Conservation (phyloP, 1,140 invertebrate genomes). For the Solenopsis fugax region DNA sequence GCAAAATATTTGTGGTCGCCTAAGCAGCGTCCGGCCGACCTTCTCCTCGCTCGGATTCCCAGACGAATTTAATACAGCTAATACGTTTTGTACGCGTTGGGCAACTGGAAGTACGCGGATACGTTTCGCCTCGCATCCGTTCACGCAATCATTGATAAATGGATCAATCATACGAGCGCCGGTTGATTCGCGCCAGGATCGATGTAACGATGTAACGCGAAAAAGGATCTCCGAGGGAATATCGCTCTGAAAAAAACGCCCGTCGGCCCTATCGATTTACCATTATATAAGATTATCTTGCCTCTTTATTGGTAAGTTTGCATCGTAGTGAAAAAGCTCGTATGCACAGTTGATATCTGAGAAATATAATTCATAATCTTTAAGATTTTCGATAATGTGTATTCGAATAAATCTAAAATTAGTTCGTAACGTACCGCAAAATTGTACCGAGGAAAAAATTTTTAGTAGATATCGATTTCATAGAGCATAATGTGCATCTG, state of each 20-base stretch:
- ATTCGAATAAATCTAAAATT: neutral
- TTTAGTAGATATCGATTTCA: neutral
- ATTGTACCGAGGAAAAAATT: neutral
- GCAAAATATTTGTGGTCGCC: slow-evolving; percentile 30
- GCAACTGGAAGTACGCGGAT: slow-evolving; percentile 37
- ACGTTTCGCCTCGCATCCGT: slow-evolving; percentile 45
- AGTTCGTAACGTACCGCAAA: slow-evolving; percentile 2
- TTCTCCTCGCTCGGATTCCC: slow-evolving; percentile 35
- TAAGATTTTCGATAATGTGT: neutral
- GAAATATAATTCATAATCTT: neutral
- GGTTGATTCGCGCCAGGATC: slow-evolving; percentile 44
- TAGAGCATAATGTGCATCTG: neutral
- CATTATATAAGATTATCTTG: neutral
- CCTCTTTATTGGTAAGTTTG: slow-evolving; percentile 8
- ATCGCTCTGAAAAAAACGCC: neutral
- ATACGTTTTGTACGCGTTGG: slow-evolving; percentile 28
- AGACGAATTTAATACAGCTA: slow-evolving; percentile 49
- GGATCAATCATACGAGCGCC: slow-evolving; percentile 38
- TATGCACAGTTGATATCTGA: neutral
- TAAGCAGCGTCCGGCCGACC: slow-evolving; percentile 6
- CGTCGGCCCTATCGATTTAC: neutral
- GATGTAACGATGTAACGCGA: neutral
- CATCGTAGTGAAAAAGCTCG: neutral
- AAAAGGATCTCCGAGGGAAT: neutral
- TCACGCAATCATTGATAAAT: slow-evolving; percentile 55